These are phyloP conservation scores for Torymus auratus DNA, from an alignment of 2,888 invertebrate species.

Conservation along the genomic window DNA sequence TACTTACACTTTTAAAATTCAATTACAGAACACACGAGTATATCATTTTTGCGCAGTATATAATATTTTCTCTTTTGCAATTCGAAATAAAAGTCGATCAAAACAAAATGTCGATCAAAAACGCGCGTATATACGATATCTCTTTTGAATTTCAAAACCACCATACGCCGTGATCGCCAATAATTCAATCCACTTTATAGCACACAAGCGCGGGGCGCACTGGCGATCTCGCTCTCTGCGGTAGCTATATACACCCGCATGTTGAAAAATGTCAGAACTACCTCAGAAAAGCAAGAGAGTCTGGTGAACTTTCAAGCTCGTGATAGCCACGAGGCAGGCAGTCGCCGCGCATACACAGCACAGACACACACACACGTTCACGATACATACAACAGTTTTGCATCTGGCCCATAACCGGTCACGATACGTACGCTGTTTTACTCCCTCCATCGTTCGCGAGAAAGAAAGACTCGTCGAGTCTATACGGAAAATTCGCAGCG, in stretches of 20 bases:
- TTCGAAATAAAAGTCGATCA: too few relatives aligned
- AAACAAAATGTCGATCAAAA: too few relatives aligned
- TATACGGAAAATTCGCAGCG: too few relatives aligned
- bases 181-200: conserved; percentile 17
- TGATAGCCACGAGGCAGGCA: conserved; percentile 62
- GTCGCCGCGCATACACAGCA: conserved; percentile 26
- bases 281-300: conserved; percentile 22
- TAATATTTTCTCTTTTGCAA: too few relatives aligned
- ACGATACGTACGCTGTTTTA: conserved; percentile 11
- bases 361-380: neutral
- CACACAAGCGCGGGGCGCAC: neutral
- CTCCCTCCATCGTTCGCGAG: neutral
- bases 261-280: conserved; percentile 18
- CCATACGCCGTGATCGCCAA: neutral
- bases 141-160: neutral
- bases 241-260: neutral
- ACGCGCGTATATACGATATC: too few relatives aligned
- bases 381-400: too few relatives aligned
- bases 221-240: too few relatives aligned
- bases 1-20: too few relatives aligned
- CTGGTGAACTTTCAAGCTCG: conserved; percentile 45
- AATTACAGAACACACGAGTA: too few relatives aligned
- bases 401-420: neutral
- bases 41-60: too few relatives aligned
- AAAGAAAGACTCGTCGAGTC: too few relatives aligned